Conservation (phyloP, 2,113 vertebrate genomes). For the Fukomys damarensis region DNA sequence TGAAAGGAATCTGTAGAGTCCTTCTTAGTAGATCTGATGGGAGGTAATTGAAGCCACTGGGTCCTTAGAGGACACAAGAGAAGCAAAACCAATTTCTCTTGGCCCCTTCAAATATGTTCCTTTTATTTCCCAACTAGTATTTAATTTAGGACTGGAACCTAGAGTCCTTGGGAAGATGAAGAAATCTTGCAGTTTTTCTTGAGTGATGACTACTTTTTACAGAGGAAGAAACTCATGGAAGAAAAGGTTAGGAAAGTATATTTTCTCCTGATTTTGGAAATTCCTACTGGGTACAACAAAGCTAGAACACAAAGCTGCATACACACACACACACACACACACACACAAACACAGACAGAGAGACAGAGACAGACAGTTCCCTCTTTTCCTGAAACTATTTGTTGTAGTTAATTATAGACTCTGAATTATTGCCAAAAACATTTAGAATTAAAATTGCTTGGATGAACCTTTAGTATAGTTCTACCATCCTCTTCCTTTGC, state of each 20-base stretch:
- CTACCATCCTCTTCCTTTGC: not conserved
- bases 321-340: not conserved
- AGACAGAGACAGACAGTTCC: not conserved
- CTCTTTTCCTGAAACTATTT: not conserved
- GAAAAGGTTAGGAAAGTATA: not conserved
- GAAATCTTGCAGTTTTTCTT: not conserved
- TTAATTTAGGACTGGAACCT: slow-evolving; percentile 5
- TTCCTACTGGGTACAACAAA: not conserved
- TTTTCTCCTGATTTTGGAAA: slow-evolving; percentile 43
- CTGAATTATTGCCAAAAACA: not conserved
- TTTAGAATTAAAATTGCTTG: slow-evolving; percentile 52
- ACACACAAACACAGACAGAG: not conserved
- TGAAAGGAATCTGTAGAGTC: not conserved
- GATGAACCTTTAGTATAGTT: not conserved
- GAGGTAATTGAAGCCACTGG: not conserved
- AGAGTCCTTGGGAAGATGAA: not conserved
- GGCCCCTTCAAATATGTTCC: not conserved
- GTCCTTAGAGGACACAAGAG: not conserved
- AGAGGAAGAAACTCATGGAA: not conserved
- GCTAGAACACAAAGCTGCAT: not conserved
- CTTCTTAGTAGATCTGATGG: not conserved
- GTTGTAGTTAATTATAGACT: slow-evolving; percentile 20
- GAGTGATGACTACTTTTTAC: not conserved
- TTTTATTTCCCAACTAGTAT: slow-evolving; percentile 11
- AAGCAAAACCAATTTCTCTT: not conserved